Percentiles rank a stretch among this genome's conserved stretches.
These are phyloP conservation scores for Hypotaenidia philippensis DNA, from an alignment of 2,797 vertebrate species.

Conservation along the genomic window DNA sequence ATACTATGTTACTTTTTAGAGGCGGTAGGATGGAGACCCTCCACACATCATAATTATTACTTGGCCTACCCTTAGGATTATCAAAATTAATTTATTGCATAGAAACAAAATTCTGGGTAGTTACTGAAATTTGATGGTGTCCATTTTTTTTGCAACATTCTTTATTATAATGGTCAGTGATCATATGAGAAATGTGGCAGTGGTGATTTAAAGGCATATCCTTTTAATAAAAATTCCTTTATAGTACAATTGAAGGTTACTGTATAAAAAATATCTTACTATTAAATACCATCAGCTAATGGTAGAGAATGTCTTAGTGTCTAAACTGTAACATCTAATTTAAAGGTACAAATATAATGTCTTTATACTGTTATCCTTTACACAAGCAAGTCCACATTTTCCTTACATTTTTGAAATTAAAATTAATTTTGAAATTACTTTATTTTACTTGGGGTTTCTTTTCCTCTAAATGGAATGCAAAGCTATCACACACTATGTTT, in stretches of 20 bases:
- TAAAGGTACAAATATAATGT: background rate
- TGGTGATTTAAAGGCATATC: background rate
- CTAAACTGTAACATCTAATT: background rate
- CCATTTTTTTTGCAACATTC: background rate
- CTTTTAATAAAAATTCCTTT: background rate
- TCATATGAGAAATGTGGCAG: background rate
- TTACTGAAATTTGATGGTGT: background rate
- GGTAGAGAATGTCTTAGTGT: background rate
- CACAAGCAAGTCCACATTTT: background rate
- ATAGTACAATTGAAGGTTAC: background rate
- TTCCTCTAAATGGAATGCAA: background rate
- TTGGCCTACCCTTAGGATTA: background rate
- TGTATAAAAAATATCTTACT: background rate
- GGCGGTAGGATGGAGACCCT: fast-evolving
- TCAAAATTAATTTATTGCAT: constrained; percentile 8
- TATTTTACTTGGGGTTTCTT: background rate
- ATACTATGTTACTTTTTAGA: background rate
- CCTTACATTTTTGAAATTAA: background rate
- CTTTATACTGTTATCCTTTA: background rate
- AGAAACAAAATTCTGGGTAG: background rate
- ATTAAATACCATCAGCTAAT: background rate
- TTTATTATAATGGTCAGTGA: background rate
- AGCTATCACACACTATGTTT: background rate
- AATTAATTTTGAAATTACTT: background rate
- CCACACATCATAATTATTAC: background rate